A percentile compares a stretch with the other conserved stretches of the same genome.
These are phyloP conservation scores for Atta cephalotes DNA, from an alignment of 1,140 invertebrate species.

Conservation along the genomic window DNA sequence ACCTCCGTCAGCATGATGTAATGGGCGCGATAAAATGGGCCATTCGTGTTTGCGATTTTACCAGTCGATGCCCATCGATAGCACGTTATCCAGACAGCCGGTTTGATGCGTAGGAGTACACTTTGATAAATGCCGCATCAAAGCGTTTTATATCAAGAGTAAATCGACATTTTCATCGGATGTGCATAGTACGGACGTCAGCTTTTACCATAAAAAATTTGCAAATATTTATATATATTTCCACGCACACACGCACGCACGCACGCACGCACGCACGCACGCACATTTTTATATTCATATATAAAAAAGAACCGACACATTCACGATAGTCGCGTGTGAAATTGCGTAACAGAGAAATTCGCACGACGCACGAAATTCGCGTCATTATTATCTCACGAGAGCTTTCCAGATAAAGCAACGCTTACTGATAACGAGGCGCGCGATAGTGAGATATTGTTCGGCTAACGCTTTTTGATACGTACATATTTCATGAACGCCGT, in stretches of 20 bases:
- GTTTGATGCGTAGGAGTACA: constrained; percentile 45
- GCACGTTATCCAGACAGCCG: constrained; percentile 33
- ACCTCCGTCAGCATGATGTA: constrained; percentile 17
- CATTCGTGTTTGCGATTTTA: constrained; percentile 47
- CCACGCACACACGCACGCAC: too few species aligned
- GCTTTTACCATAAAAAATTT: constrained; percentile 56
- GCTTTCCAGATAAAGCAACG: constrained; percentile 31
- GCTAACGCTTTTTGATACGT: constrained; percentile 38
- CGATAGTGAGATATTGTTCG: constrained; percentile 39
- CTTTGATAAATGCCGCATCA: constrained; percentile 62
- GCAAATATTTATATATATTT: constrained; percentile 1
- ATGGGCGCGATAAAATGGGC: constrained; percentile 34
- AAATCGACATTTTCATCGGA: constrained; percentile 60
- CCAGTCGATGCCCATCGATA: constrained; percentile 52
- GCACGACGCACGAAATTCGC: background rate
- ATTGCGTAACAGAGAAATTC: constrained; percentile 29
- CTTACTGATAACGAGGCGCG: constrained; percentile 46
- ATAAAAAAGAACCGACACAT: constrained; percentile 17
- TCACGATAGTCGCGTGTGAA: background rate
- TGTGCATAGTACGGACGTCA: background rate
- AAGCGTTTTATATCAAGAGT: constrained; percentile 52
- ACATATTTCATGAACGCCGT: constrained; percentile 49
- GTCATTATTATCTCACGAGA: constrained; percentile 36
- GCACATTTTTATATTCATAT: background rate
- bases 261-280: too few species aligned